phyloP scores from a whole-genome alignment of 2,113 vertebrate genomes.

The Pelobates fuscus region DNA sequence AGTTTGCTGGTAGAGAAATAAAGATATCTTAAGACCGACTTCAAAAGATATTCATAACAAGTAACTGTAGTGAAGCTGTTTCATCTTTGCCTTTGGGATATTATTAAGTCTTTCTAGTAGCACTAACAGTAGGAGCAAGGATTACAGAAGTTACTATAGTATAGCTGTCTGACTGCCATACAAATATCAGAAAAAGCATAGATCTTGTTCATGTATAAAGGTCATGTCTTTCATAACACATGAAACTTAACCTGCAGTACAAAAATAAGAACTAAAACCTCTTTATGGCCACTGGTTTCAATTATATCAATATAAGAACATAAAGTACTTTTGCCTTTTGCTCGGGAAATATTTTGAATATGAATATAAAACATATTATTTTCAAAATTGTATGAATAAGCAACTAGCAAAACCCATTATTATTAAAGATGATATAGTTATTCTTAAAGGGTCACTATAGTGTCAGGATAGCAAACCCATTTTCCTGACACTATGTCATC shows the following conservation, averaged over 20 bases:
- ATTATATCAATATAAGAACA: background rate
- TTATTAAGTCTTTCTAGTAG: conserved; percentile 95
- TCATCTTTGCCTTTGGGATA: conserved; percentile 98
- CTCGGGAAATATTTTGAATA: background rate
- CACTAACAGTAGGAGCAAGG: conserved; percentile 82
- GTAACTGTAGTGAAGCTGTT: conserved; percentile 87
- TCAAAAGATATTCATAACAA: conserved; percentile 94
- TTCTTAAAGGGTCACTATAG: no score
- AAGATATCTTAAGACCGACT: conserved; percentile 96
- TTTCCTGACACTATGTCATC: no score
- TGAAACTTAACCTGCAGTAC: conserved; percentile 69
- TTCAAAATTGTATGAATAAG: no score
- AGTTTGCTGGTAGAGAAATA: conserved; percentile 85
- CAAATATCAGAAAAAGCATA: conserved; percentile 72
- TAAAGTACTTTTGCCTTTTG: background rate
- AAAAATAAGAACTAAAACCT: conserved; percentile 52
- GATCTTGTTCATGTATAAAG: conserved; percentile 69
- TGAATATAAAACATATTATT: no score
- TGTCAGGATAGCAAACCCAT: no score
- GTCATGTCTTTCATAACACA: conserved; percentile 64
- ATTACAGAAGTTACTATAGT: conserved; percentile 84
- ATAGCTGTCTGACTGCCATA: conserved; percentile 75
- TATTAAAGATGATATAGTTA: no score
- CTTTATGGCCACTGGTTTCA: conserved; percentile 5
- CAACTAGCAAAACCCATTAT: no score